Base-by-base conservation (phyloP, 1,140 invertebrate genomes). In the Pararge aegeria region DNA sequence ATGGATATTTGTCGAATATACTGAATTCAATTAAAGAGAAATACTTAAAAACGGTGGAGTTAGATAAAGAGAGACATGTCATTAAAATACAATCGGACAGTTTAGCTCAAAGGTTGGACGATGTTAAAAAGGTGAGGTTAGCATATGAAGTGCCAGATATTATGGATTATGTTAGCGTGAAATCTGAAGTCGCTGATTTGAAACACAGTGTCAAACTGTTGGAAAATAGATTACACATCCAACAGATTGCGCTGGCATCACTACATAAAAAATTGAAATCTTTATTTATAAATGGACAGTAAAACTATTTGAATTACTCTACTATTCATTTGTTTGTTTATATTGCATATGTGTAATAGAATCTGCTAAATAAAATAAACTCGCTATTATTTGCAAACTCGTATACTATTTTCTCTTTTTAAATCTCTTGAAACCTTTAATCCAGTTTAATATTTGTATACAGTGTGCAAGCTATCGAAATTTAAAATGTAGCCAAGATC, bases 121-220 rank as follows among this genome's bases (percentile, higher is more conserved):
- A 77, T 0, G 74, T 91, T 2, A 72, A 70, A 9, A 73, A 73
- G 53, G 68, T 91, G 1, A 67, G 80, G 37, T 67, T 78, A 0
- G 68, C 80, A 0, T 91, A 91, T 59, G 71, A 83, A 55, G 91
- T 92, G 0, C 93, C 93, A 0, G 87, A 91, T 60, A 71, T 93
- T 6, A 76, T 92, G 73, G 91, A 93, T 2, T 93, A 92, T 42
- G 90, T 93, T 0, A 72, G 76, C 42, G 77, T 91, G 0, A 91
- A 92, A 61, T 81, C 78, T 0, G 82, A 92, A 51, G 64, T 92
- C 4, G 65, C 82, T 0, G 89, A 91, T 51, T 72, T 92, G 37
- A 84, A 87, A 37, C 88, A 88, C 40, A 85, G 73, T 9, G 75
- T 92, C 9, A 92, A 91, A 55, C 67, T 87, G 9, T 71, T 92